Evolutionary conservation across 1,140 invertebrate genomes (phyloP), one percentile per base, ranked within the genome.

Genomic region (Pseudomyrmex gracilis): DNA sequence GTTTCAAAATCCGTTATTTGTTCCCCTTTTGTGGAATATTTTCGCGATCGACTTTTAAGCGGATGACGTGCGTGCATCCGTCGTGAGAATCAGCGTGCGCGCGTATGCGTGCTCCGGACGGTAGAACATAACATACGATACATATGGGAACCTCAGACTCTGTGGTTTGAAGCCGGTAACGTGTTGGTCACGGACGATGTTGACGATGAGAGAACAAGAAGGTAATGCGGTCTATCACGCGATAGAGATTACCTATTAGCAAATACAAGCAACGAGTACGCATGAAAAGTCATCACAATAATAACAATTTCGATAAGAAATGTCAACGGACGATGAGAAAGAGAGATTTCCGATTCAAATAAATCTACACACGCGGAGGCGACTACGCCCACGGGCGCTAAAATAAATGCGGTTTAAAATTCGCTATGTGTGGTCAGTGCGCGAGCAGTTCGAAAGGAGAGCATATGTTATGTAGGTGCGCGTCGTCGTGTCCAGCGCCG

Each of bases 141-240:
- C 94, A 94, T 94, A 94, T 94, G 94, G 93, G 94, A 94, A 94
- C 93, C 92, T 92, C 92, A 92, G 88, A 89, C 89, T 92, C 85
- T 94, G 94, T 90, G 94, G 94, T 94, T 93, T 93, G 92, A 94
- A 93, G 93, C 93, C 93, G 82, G 92, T 92, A 92, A 91, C 90
- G 90, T 92, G 92, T 92, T 24, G 90, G 91, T 87, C 84, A 73
- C 64, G 64, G 24, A 63, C 34, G 34, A 63, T 58, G 57, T 20
- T 57, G 55, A 82, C 45, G 67, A 74, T 77, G 73, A 71, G 53
- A 84, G 63, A 78, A 66, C 17, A 22, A 70, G 53, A 43, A 71
- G 20, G 12, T 9, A 22, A 67, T 22, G 20, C 7, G 51, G 45
- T 8, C 34, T 58, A 78, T 70, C 76, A 47, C 34, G 53, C 53